These are phyloP conservation scores for Endomychus coccineus DNA, from an alignment of 2,888 invertebrate species.

Conservation along the genomic window DNA sequence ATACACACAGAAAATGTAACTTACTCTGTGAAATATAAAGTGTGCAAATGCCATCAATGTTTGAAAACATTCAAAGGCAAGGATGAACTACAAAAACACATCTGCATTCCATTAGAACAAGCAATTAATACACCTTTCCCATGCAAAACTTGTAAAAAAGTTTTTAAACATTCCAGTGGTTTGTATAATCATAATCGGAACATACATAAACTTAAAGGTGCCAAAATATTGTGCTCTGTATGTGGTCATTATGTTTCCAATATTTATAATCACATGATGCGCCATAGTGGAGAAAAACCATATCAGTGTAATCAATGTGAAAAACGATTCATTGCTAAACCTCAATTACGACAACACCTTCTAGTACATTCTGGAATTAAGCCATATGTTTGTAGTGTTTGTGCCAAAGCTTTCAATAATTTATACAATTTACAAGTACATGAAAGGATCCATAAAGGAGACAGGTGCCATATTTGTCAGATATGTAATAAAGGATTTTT, in stretches of 20 bases:
- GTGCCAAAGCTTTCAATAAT: conserved; percentile 34
- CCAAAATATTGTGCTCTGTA: conserved; percentile 30
- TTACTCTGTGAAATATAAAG: conserved; percentile 32
- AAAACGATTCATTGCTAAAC: conserved; percentile 30
- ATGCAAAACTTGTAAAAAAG: conserved; percentile 32
- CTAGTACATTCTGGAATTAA: conserved; percentile 33
- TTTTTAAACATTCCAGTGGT: conserved; percentile 29
- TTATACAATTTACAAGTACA: conserved; percentile 35
- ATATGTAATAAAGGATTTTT: conserved; percentile 34
- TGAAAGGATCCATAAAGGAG: conserved; percentile 34
- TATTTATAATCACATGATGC: conserved; percentile 33
- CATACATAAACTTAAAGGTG: conserved; percentile 27
- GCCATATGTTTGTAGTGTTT: conserved; percentile 33
- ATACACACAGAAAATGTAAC: conserved; percentile 34
- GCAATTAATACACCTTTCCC: conserved; percentile 22
- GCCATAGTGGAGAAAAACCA: conserved; percentile 29
- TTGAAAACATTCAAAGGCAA: conserved; percentile 29
- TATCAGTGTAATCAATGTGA: conserved; percentile 31
- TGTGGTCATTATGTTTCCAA: conserved; percentile 32
- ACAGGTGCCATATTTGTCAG: conserved; percentile 31
- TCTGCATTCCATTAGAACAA: conserved; percentile 26
- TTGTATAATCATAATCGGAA: conserved; percentile 29
- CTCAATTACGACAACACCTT: conserved; percentile 30
- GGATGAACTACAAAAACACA: conserved; percentile 24
- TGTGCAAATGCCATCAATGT: conserved; percentile 30